These are phyloP conservation scores for Mustela lutreola DNA, from an alignment of 2,113 vertebrate species.

Conservation along the genomic window DNA sequence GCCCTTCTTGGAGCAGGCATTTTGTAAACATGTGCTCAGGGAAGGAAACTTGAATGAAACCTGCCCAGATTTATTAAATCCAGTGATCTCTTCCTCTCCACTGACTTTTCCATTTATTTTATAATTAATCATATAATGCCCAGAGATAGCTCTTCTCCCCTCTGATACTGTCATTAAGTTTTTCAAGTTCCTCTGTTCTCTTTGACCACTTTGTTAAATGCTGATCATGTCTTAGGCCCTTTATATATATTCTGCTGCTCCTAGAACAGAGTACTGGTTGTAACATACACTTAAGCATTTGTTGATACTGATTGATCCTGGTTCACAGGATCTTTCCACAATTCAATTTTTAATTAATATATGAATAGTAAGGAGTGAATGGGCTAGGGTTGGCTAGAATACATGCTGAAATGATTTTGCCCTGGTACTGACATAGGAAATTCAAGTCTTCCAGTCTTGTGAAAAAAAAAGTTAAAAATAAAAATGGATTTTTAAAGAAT, in stretches of 20 bases:
- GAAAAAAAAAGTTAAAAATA: not conserved
- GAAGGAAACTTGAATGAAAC: not conserved
- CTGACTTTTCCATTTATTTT: conserved; percentile 8
- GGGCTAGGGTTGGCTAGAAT: not conserved
- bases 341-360: conserved; percentile 19
- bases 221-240: not conserved
- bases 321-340: not conserved
- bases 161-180: not conserved
- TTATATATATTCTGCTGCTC: not conserved
- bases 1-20: not conserved
- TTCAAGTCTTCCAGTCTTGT: not conserved
- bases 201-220: conserved; percentile 24
- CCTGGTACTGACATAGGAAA: not conserved
- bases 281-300: not conserved
- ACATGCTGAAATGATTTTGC: not conserved
- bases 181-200: conserved; percentile 49
- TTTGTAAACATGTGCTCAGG: not conserved
- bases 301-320: not conserved
- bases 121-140: not conserved
- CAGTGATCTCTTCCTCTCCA: conserved; percentile 10
- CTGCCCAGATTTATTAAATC: not conserved
- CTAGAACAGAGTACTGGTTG: not conserved
- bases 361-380: not conserved
- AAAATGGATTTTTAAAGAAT: conserved; percentile 24
- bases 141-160: not conserved